phyloP scores from a whole-genome alignment of 2,888 invertebrate genomes.

The Pyrrhia umbra region DNA sequence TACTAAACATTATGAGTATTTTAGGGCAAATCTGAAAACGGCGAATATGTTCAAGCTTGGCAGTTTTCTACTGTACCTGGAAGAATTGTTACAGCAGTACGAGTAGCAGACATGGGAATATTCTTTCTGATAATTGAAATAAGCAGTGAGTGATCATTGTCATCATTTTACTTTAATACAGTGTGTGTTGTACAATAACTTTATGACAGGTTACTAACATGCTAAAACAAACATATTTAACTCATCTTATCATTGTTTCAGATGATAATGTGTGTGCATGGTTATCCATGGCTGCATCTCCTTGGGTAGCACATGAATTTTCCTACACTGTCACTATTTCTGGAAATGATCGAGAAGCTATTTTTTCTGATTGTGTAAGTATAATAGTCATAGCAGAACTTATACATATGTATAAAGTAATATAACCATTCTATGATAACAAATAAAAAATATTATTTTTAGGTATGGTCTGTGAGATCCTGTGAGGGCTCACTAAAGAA shows the following conservation, averaged over 20 bases:
- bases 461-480: slow-evolving; percentile 86
- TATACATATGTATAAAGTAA: not conserved
- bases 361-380: slow-evolving; percentile 86
- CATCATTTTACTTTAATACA: not conserved
- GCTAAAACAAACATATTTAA: not conserved
- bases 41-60: slow-evolving; percentile 87
- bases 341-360: slow-evolving; percentile 86
- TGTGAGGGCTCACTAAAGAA: slow-evolving; percentile 86
- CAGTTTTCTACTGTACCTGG: slow-evolving; percentile 83
- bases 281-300: slow-evolving; percentile 84
- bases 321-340: slow-evolving; percentile 84
- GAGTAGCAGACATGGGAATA: slow-evolving; percentile 85
- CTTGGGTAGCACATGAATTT: slow-evolving; percentile 83
- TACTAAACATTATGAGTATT: too few species aligned
- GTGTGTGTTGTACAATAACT: too few species aligned
- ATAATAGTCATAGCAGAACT: not conserved
- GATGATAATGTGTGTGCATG: slow-evolving; percentile 79
- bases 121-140: slow-evolving; percentile 87
- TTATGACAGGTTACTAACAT: too few species aligned
- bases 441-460: slow-evolving; percentile 21
- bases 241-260: slow-evolving; percentile 62
- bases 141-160: slow-evolving; percentile 70
- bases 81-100: slow-evolving; percentile 83
- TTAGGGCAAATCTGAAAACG: slow-evolving; percentile 84
- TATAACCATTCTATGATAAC: not conserved